Evolutionary conservation across 2,797 vertebrate species (phyloP), one percentile per base, ranked within the genome.

Genomic region (Hoplostethus mediterraneus): DNA sequence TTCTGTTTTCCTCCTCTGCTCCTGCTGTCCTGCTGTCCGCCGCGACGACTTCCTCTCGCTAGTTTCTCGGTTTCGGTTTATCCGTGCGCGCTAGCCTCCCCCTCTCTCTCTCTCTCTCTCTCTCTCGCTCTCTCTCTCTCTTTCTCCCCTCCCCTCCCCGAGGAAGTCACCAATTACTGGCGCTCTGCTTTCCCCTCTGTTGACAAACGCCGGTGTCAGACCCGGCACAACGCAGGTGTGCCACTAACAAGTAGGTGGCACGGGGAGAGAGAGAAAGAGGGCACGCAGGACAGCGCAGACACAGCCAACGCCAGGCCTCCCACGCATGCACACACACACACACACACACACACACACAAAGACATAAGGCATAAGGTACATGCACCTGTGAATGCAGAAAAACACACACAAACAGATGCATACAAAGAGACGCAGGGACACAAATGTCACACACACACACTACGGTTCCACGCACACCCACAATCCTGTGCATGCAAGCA

Each of bases 161-260:
- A 78, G 64, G 71, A 78, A 84, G 84, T 86, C 82, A 59, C 92
- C 92, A 94, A 94, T 94, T 94, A 95, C 86, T 83, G 71, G 58
- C 53, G 54, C 66, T 75, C 75, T 77, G 89, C 90, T 87, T 87
- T 84, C 85, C 72, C 79, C 80, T 90, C 85, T 92, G 89, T 91
- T 93, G 91, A 94, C 92, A 91, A 90, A 92, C 70, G 60, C 65
- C n/a, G 45, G 75, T 90, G 90, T 91, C 89, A 89, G 84, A 75
- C 79, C 80, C 73, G 28, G 79, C 79, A 67, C 74, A 30, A 77
- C 76, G 73, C 90, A 79, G 87, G 89, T 87, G 86, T 83, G 82
- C 87, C 88, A 87, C 86, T 90, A 94, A 93, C 91, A 92, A 90
- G 93, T 87, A 92, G 89, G 89, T 93, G 90, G 92, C 90, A 91